A percentile compares a stretch with the other conserved stretches of the same genome.
Conservation (phyloP, 1,140 invertebrate species). For the Trichonephila clavata region DNA sequence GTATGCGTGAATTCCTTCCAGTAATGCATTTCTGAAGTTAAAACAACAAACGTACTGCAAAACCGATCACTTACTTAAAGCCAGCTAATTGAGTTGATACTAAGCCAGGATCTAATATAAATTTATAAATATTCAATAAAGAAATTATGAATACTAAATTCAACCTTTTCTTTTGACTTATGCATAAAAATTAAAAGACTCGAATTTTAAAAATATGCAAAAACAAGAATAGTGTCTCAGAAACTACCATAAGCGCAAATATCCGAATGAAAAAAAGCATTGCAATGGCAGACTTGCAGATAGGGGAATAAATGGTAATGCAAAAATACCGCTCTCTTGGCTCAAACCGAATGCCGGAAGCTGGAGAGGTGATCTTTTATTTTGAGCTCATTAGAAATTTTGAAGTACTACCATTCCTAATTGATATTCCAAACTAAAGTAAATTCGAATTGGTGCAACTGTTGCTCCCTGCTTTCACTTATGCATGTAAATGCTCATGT, state of each 20-base stretch:
- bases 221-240: slow-evolving; percentile 19
- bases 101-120: neutral
- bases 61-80: slow-evolving; percentile 3
- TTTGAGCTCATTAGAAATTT: slow-evolving; percentile 73
- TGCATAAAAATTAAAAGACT: slow-evolving; percentile 46
- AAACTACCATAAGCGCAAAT: slow-evolving; percentile 44
- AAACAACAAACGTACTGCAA: neutral
- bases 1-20: neutral
- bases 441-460: slow-evolving; percentile 70
- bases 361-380: slow-evolving; percentile 60
- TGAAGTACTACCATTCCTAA: slow-evolving; percentile 59
- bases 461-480: slow-evolving; percentile 63
- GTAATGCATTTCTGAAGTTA: neutral
- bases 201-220: neutral
- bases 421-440: slow-evolving; percentile 74
- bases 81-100: slow-evolving; percentile 56
- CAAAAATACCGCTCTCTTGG: slow-evolving; percentile 47
- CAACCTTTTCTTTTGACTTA: neutral
- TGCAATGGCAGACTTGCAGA: neutral
- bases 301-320: slow-evolving; percentile 56
- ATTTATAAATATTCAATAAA: slow-evolving; percentile 66
- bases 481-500: slow-evolving; percentile 75
- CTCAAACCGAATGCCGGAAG: slow-evolving; percentile 54
- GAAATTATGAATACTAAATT: slow-evolving; percentile 47
- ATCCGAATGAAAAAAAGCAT: slow-evolving; percentile 59